Base-by-base conservation (phyloP, 2,888 invertebrate species). In the Dysmachus trigonus region DNA sequence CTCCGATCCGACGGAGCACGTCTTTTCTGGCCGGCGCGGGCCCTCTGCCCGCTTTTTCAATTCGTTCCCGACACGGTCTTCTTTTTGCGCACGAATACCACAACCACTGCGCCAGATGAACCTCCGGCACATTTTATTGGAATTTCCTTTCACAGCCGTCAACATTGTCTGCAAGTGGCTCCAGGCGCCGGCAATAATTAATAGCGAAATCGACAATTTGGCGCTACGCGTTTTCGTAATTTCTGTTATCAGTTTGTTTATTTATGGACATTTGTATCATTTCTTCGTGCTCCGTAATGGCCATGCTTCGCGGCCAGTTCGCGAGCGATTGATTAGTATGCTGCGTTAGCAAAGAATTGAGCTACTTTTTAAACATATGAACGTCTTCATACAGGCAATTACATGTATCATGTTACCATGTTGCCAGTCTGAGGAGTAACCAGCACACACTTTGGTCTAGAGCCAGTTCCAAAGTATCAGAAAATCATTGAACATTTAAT, bases 121-220 rank as follows among this genome's bases (percentile, higher is more conserved):
- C 35, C 35, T 71, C 22, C 62, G 33, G 31, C 53, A 35, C 15
- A 82, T 35, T 73, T 33, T 71, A 71, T 33, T 35, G 82, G 82
- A 62, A 82, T 62, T 82, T 71, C 38, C 33, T 62, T 31, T 33
- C 53, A 71, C n/a, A 0, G 35, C 53, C 22, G 38, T 47, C 71
- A 71, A 82, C 82, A 62, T 82, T 82, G 53, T 41, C 71, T 35
- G 72, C 47, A 41, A 41, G 22, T 27, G 22, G 47, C 85, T 35
- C 35, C 38, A 62, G 85, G 85, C 85, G 85, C 85, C 85, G 85
- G 53, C 79, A 38, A 85, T 85, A 85, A 85, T 85, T 85, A 85
- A 85, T 85, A 82, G 62, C n/a, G 62, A 85, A 76, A 85, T 85
- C 22, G 62, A 22, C 77, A 62, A 77, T 85, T 85, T 85, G 53